A percentile compares a stretch with the other conserved stretches of the same genome.
phyloP scores from a whole-genome alignment of 2,797 vertebrate genomes.

The Adrianichthys oophorus region DNA sequence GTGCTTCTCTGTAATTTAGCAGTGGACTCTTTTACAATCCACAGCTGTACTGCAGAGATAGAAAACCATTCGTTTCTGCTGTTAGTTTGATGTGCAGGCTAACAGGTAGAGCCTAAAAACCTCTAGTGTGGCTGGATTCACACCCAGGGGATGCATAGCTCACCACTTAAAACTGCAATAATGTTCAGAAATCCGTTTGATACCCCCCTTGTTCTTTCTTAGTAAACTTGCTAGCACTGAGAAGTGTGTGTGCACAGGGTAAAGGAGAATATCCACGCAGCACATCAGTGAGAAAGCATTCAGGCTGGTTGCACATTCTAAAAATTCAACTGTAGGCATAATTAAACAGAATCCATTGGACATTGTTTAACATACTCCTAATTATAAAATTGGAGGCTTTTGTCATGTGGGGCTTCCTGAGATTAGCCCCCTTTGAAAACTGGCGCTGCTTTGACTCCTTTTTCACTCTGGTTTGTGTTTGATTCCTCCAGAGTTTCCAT shows the following conservation, averaged over 20 bases:
- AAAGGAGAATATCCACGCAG: neutral
- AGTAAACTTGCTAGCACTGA: no score
- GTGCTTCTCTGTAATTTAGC: no score
- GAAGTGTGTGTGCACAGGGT: neutral
- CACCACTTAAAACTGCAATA: neutral
- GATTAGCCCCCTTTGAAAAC: no score
- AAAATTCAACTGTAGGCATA: slow-evolving; percentile 14
- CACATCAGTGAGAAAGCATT: neutral
- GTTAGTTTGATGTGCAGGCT: no score
- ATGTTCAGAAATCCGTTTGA: neutral
- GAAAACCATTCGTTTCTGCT: no score
- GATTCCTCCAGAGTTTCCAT: slow-evolving; percentile 76
- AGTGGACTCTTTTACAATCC: no score
- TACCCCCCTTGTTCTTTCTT: neutral
- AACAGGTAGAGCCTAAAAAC: no score
- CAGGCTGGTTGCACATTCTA: slow-evolving; percentile 8
- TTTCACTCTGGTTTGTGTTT: slow-evolving; percentile 15
- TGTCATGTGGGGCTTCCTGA: neutral
- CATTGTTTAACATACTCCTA: slow-evolving; percentile 16
- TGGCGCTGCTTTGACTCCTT: neutral
- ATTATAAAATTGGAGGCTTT: slow-evolving; percentile 4
- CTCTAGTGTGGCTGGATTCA: no score
- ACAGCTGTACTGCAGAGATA: no score
- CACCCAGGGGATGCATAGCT: neutral
- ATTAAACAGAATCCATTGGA: slow-evolving; percentile 9